These are phyloP conservation scores for Phyllotreta striolata DNA, from an alignment of 2,888 invertebrate genomes.

Conservation along the genomic window DNA sequence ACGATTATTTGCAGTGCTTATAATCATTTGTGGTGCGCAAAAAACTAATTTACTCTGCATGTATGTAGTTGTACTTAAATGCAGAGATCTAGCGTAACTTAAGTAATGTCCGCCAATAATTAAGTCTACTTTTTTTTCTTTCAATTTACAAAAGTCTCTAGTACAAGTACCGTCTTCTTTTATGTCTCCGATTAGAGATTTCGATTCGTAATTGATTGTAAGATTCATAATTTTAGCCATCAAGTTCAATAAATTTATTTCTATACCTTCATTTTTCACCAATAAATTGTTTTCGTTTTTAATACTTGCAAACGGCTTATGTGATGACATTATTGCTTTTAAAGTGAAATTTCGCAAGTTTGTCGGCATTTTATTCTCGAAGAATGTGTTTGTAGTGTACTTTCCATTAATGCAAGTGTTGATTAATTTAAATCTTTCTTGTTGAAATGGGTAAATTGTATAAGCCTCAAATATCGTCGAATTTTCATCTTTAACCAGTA, in stretches of 20 bases:
- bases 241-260: not conserved
- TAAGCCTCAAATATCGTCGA: not conserved
- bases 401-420: conserved; percentile 1
- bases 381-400: not conserved
- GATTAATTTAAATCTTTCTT: not conserved
- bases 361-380: not conserved
- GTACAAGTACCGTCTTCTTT: not conserved
- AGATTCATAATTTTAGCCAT: not conserved
- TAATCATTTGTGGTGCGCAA: not conserved
- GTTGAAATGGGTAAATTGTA: not conserved
- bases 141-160: not conserved
- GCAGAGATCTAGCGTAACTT: not conserved
- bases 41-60: conserved; percentile 1
- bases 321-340: not conserved
- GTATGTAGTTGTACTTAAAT: not conserved
- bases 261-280: not conserved
- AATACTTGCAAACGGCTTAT: not conserved
- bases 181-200: not conserved
- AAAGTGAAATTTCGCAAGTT: not conserved
- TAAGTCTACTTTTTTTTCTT: not conserved
- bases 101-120: not conserved
- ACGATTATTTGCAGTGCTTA: not conserved
- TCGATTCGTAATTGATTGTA: not conserved
- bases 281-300: not conserved
- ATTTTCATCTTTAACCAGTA: too few relatives aligned